Percentiles rank a stretch among this genome's conserved stretches.
phyloP scores from a whole-genome alignment of 2,888 invertebrate species.

The Diachrysia chrysitis region DNA sequence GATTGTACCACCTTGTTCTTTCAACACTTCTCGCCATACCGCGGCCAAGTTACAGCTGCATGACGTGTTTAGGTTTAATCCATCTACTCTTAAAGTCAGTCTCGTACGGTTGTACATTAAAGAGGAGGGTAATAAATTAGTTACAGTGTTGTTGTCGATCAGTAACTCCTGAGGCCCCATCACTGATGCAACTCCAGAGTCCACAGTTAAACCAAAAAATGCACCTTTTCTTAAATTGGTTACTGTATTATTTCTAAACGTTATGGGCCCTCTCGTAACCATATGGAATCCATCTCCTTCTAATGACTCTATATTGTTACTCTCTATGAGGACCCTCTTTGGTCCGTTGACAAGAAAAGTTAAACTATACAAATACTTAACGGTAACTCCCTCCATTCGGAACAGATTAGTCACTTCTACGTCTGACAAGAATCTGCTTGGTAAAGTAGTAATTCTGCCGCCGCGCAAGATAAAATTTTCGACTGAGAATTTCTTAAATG shows the following conservation, averaged over 20 bases:
- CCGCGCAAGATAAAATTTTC: slow-evolving; percentile 91
- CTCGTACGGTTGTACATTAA: slow-evolving; percentile 89
- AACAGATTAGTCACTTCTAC: slow-evolving; percentile 92
- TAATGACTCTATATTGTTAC: slow-evolving; percentile 88
- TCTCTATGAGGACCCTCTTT: slow-evolving; percentile 90
- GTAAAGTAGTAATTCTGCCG: slow-evolving; percentile 89
- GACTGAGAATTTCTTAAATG: slow-evolving; percentile 94
- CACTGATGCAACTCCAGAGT: slow-evolving; percentile 81
- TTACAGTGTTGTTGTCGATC: slow-evolving; percentile 91
- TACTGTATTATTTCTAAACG: slow-evolving; percentile 91
- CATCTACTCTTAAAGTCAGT: slow-evolving; percentile 88
- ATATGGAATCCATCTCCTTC: slow-evolving; percentile 92
- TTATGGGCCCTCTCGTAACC: slow-evolving; percentile 89
- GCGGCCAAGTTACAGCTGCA: slow-evolving; percentile 89
- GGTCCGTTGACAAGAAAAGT: slow-evolving; percentile 92
- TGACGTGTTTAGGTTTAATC: slow-evolving; percentile 88
- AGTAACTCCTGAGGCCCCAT: slow-evolving; percentile 85
- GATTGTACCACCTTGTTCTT: slow-evolving; percentile 77
- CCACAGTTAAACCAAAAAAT: slow-evolving; percentile 89
- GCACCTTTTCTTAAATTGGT: slow-evolving; percentile 89
- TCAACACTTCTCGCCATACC: slow-evolving; percentile 76
- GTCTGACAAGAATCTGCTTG: slow-evolving; percentile 93
- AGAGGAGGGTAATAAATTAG: slow-evolving; percentile 87
- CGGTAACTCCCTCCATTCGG: slow-evolving; percentile 90
- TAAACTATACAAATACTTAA: slow-evolving; percentile 91